Base-by-base conservation (phyloP, 2,888 invertebrate species). In the Rhingia rostrata region DNA sequence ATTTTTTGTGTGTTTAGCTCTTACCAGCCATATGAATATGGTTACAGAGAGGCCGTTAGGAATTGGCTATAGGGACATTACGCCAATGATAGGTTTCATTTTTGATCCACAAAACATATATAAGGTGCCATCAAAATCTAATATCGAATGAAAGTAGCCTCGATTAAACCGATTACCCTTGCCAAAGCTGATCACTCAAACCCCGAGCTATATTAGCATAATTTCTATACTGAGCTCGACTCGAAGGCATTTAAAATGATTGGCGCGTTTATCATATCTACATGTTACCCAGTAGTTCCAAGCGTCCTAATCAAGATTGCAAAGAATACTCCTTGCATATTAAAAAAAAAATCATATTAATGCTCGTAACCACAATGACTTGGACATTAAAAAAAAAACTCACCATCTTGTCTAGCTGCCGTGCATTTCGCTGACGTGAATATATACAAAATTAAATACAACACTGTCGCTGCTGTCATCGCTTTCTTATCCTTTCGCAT, bases 401-500 rank as follows among this genome's bases (percentile, higher is more conserved):
- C 67, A 84, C 84, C 84, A 75, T 84, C 84, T 80, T 84, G 84
- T 61, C 84, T 84, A 84, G 80, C 84, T 84, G 80, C 84, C 66
- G 79, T 84, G 80, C 80, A 80, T 32, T 66, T 84, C 75, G 84
- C 75, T 67, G 84, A 84, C 70, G 84, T 84, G 80, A 84, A 84
- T 80, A 84, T 84, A 84, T 84, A 84, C 84, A 84, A 84, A 80
- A 84, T 80, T 84, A 84, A 84, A 84, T 84, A 84, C 84, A 84
- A 75, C 54, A 74, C 69, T 74, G 84, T 80, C 66, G 66, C 80
- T 80, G 84, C 80, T 70, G 84, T 84, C 84, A 84, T 56, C 75
- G 84, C 80, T 49, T 80, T 84, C 75, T 80, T 80, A 80, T 80
- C 84, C 84, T 80, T 84, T 79, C 80, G 84, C 79, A 84, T 80